Evolutionary conservation across 2,888 invertebrate genomes (phyloP).

Genomic region (Cyclophora albipunctata): DNA sequence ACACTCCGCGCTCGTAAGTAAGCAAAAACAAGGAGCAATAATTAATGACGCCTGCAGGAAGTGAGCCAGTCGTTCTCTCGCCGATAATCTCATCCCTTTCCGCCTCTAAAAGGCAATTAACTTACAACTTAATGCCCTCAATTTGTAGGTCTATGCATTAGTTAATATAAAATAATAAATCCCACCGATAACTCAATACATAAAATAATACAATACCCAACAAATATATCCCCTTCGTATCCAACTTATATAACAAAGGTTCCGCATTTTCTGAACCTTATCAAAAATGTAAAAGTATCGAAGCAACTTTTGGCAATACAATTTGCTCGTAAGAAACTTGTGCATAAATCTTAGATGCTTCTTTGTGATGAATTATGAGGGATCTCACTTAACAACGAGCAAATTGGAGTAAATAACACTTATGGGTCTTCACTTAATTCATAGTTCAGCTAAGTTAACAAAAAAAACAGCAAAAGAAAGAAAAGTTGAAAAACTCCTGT

Average conservation of each 20-base stretch:
- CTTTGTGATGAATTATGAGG: not conserved
- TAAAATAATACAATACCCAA: not conserved
- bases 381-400: no score
- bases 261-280: slow-evolving; percentile 4
- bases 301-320: slow-evolving; percentile 16
- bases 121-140: slow-evolving; percentile 20
- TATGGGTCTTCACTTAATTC: no score
- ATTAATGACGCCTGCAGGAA: slow-evolving; percentile 21
- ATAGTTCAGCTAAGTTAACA: no score
- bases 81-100: slow-evolving; percentile 33
- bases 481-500: no score
- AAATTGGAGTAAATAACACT: no score
- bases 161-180: slow-evolving; percentile 2
- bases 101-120: slow-evolving; percentile 30
- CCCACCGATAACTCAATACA: slow-evolving; percentile 4
- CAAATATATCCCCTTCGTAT: no score
- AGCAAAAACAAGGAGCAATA: slow-evolving; percentile 7
- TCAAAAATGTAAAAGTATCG: slow-evolving; percentile 17
- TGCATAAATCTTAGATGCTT: slow-evolving; percentile 11
- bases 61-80: slow-evolving; percentile 17
- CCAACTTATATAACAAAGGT: slow-evolving; percentile 1
- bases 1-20: not conserved
- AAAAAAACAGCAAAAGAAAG: no score
- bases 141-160: slow-evolving; percentile 17
- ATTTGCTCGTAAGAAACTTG: slow-evolving; percentile 14